Base-by-base conservation (phyloP, 2,888 invertebrate species). In the Formica aserva region DNA sequence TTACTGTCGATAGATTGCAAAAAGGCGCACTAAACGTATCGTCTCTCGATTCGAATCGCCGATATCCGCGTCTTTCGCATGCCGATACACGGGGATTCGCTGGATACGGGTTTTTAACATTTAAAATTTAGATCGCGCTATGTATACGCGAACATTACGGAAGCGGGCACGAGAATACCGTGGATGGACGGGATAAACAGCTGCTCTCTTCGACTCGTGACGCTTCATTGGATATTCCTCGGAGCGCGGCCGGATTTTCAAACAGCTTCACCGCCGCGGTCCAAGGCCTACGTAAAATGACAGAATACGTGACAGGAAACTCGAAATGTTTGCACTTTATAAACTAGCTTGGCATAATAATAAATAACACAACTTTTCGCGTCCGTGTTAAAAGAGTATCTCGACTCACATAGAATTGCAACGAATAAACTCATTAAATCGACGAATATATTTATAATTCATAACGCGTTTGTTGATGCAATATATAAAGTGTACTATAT, bases 51-150 rank as follows among this genome's bases (percentile, higher is more conserved):
- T 57, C 75, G 67, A 35, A 69, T 63, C 38, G 48, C 74, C 52
- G 82, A 80, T 80, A 72, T 72, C 60, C 72, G 71, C 45, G 32
- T 29, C 9, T 60, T 45, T 52, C 62, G 57, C 52, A 35, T 26
- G 26, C 65, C 62, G 76, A 72, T 77, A 83, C 82, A 32, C 57
- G 48, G 57, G 77, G 77, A 65, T 84, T 62, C 82, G n/a, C 41
- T 38, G 72, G 65, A 80, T 71, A 65, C 78, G 26, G 66, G 85
- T 45, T 85, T 87, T 85, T 75, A 86, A 86, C 82, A 89, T 89
- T 89, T 88, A 89, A 89, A 90, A 89, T 88, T 87, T 88, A 89
- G 85, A 88, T 88, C 66, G 75, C 52, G 52, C 52, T 52, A 0
- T 52, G 72, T 32, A 45, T 45, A 77, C 45, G 52, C 55, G 87